Percentiles rank a stretch among this genome's conserved stretches.
Evolutionary conservation across 2,113 vertebrate species (phyloP).

Genomic region (Gymnocephalus cernua): DNA sequence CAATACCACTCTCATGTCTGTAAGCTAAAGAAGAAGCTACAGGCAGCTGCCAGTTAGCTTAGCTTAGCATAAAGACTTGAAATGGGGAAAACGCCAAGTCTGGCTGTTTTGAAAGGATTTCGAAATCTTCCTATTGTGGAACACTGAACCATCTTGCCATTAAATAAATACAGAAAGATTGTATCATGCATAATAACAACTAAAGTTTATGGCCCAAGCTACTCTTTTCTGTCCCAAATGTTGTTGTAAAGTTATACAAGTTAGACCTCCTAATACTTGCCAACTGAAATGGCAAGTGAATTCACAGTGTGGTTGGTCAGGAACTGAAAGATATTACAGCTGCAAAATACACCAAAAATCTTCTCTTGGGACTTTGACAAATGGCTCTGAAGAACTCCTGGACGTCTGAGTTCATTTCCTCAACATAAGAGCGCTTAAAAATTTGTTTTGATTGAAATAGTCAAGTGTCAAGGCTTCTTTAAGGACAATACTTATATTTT

Average conservation of each 20-base stretch:
- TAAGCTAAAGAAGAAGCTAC: not conserved
- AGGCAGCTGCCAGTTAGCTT: not conserved
- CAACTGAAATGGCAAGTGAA: constrained; percentile 24
- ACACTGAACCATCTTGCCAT: not conserved
- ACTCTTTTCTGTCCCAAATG: not conserved
- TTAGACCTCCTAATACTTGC: constrained; percentile 15
- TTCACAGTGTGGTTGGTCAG: constrained; percentile 21
- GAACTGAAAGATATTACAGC: constrained; percentile 33
- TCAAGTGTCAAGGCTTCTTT: constrained; percentile 56
- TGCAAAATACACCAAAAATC: constrained; percentile 21
- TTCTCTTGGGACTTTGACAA: constrained; percentile 46
- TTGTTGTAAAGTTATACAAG: constrained; percentile 40
- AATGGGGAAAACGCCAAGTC: not conserved
- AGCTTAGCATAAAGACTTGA: not conserved
- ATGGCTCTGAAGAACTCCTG: constrained; percentile 49
- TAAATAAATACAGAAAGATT: constrained; percentile 25
- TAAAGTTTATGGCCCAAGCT: constrained; percentile 35
- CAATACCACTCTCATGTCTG: too few species aligned
- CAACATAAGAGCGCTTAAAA: constrained; percentile 51
- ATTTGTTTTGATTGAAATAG: constrained; percentile 61
- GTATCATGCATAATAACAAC: constrained; percentile 1
- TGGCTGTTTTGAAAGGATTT: not conserved
- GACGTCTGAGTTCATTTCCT: constrained; percentile 69
- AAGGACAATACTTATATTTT: constrained; percentile 72
- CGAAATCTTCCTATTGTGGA: not conserved